Base-by-base conservation (phyloP, 2,113 vertebrate species). In the Scophthalmus maximus region DNA sequence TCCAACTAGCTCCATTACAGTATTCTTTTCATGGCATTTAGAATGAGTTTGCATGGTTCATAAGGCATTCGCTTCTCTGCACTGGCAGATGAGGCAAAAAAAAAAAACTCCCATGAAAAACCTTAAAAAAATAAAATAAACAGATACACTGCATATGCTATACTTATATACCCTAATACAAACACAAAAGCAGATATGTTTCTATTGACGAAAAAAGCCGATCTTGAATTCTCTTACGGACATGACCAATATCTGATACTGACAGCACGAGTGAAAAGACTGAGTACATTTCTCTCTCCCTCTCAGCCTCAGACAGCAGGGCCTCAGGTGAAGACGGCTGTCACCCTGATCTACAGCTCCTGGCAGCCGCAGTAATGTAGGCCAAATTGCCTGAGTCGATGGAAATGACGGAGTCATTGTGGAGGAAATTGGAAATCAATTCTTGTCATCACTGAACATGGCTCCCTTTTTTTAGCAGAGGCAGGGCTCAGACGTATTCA, bases 381-480 rank as follows among this genome's bases (percentile, higher is more conserved):
- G 93, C 93, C 95, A 95, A 96, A 96, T 95, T 94, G 95, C 93
- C 91, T 90, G 92, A 95, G 93, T 94, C 93, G 92, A 92, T 94
- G 85, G 94, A 93, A 89, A 94, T 94, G 93, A 96, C 95, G 95
- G 93, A 96, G 94, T 94, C 95, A 95, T 95, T 96, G 94, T 92
- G 93, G 90, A 95, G 95, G 95, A 96, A 97, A 97, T 95, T 95
- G 95, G 95, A 97, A 97, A 97, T 97, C 95, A 96, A 96, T 97
- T 96, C 94, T 94, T 96, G 95, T 96, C 95, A 95, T 96, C 95
- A 86, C 92, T 73, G 90, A 90, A 93, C 93, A 93, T 94, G 94
- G 93, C 77, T 84, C 30, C 50, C 27, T 79, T 85, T 73, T 93
- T 93, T 78, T 67, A 94, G 87, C 82, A 90, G 84, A 87, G 92